Conservation (phyloP, 2,888 invertebrate genomes). For the Apodemia zela region DNA sequence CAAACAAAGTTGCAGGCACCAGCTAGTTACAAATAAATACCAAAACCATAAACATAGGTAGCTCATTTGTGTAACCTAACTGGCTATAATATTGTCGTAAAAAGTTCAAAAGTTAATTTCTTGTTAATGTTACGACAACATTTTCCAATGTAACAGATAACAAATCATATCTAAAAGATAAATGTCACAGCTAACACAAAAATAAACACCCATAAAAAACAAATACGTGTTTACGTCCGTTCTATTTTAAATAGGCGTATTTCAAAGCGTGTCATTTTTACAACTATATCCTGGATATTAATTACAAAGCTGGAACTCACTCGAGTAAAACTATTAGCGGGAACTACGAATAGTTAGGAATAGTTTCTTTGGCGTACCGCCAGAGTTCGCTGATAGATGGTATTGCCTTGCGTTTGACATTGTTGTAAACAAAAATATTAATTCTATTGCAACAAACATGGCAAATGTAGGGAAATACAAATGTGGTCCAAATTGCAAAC, state of each 20-base stretch:
- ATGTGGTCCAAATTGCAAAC: not conserved
- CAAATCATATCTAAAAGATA: constrained; percentile 34
- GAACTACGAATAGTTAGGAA: constrained; percentile 61
- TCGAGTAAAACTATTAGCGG: constrained; percentile 67
- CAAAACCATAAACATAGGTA: too few species aligned
- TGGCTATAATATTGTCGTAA: not conserved
- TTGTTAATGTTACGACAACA: constrained; percentile 18
- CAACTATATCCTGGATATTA: constrained; percentile 41
- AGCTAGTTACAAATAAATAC: too few species aligned
- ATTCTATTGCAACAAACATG: constrained; percentile 37
- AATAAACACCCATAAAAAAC: constrained; percentile 34
- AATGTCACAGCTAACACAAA: constrained; percentile 33
- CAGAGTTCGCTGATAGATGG: constrained; percentile 65
- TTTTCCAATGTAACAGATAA: constrained; percentile 11
- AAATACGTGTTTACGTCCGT: constrained; percentile 34
- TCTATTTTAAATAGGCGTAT: constrained; percentile 39
- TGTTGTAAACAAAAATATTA: constrained; percentile 68
- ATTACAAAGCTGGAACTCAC: constrained; percentile 50
- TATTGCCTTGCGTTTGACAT: constrained; percentile 61
- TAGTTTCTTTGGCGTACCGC: constrained; percentile 67
- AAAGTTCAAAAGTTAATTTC: constrained; percentile 20
- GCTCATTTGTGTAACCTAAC: too few species aligned
- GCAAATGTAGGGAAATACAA: not conserved
- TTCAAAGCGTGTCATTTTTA: constrained; percentile 48
- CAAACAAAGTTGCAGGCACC: too few species aligned